Conservation (phyloP, 2,113 vertebrate genomes). For the Colaptes auratus region DNA sequence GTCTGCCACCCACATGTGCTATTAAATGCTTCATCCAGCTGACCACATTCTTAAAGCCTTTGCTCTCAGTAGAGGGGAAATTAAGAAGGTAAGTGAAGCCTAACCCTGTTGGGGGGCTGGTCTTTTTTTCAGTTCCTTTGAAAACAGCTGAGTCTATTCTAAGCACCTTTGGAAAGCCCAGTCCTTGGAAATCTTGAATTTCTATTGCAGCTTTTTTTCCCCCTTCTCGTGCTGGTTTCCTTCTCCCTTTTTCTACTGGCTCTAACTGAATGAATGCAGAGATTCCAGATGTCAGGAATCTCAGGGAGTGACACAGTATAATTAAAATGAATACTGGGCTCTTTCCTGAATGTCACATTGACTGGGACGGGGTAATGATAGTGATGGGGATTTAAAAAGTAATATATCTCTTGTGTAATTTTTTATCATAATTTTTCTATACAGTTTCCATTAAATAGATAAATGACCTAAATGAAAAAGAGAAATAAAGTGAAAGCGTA, state of each 20-base stretch:
- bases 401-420: slow-evolving; percentile 42
- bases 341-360: slow-evolving; percentile 8
- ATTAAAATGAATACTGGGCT: background rate
- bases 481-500: slow-evolving; percentile 28
- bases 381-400: slow-evolving; percentile 38
- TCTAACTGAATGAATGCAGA: background rate
- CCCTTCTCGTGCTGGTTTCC: background rate
- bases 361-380: background rate
- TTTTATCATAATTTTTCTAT: slow-evolving; percentile 55
- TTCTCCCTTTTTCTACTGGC: background rate
- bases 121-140: background rate
- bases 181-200: background rate
- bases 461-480: slow-evolving; percentile 49
- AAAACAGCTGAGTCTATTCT: background rate
- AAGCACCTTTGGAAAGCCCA: background rate
- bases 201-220: background rate
- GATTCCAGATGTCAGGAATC: background rate
- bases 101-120: background rate
- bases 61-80: background rate
- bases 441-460: slow-evolving; percentile 57
- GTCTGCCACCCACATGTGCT: rapidly evolving
- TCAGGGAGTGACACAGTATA: background rate
- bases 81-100: background rate
- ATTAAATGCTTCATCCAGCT: background rate
- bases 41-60: background rate